Base-by-base conservation (phyloP, 1,140 invertebrate genomes). In the Agrypnia vestita region DNA sequence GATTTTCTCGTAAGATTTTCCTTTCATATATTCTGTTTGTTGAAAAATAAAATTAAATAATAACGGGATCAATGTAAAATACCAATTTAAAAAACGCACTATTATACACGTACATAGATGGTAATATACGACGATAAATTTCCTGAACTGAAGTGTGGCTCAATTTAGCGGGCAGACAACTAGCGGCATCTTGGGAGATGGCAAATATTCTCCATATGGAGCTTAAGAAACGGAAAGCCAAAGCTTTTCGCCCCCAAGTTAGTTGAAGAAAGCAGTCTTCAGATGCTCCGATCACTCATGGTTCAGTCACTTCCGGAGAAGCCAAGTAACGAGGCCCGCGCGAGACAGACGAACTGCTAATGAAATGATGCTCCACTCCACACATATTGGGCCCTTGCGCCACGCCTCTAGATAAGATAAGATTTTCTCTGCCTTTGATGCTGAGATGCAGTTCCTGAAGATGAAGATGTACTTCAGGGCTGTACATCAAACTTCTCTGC, bases 271-370 rank as follows among this genome's bases (percentile, higher is more conserved):
- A 10, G 71, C 25, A 47, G 53, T 56, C 25, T 53, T 55, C 51
- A 9, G 17, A 1, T 15, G 3, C 10, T 10, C 3, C 35, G 4
- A 53, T 17, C n/a, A 3, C 71, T 44, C 25, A 35, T 74, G 51
- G 25, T 21, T 0, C 53, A 13, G 43, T 44, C 74, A 62, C 74
- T 76, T 76, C 74, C 4, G 74, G 44, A 62, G 71, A 76, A 76
- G 74, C 19, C 17, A 76, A 76, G 74, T 15, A 55, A 76, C 17
- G 43, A 76, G 59, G 44, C n/a, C 46, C 11, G 35, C n/a, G 51
- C 51, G 1, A 19, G 44, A 55, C 53, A 43, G 51, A 74, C 56
- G 49, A 17, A 56, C 49, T 10, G 25, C 49, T 21, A 35, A n/a
- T 35, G 25, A 35, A 35, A 35, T 35, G 25, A 35, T 35, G 1